Evolutionary conservation across 2,888 invertebrate genomes (phyloP), one percentile per base, ranked within the genome.

Genomic region (Drosophila dives): DNA sequence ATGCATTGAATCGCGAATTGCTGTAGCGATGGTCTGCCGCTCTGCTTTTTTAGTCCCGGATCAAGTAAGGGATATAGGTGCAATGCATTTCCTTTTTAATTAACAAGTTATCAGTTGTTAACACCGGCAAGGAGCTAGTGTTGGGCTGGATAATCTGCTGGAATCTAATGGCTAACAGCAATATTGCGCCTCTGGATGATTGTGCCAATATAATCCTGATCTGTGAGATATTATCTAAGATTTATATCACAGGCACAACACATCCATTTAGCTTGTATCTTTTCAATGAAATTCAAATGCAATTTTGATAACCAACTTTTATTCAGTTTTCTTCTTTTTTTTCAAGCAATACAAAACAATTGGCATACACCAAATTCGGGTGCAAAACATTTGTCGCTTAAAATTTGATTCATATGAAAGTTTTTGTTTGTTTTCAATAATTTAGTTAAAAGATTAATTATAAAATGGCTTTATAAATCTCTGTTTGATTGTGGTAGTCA

Each of bases 21-120:
- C 74, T 93, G 2, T 73, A 73, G 51, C 71, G 90, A 91, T 53
- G 93, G 93, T 29, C 88, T 96, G 61, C 96, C 96, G 0, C 87
- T 95, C 2, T 95, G 95, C 69, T 94, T 96, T 61, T 94, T 96
- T 77, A 93, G 96, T 54, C 96, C 96, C 0, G 95, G 50, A 7
- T 0, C 54, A 10, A 74, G 75, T 79, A 55, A 20, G 75, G 49
- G 1, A 11, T 8, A 12, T 11, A n/a, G 10, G 7, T 7, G 33
- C 17, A 11, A 0, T n/a, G 6, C 33, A 12, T n/a, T 54, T 15
- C 6, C 11, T 38, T 33, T 4, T 45, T 10, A 36, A 36, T 8
- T 33, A 8, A 12, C 23, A 15, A 26, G 17, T 55, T 38, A 15
- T 6, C 29, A 85, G 84, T 85, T 26, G 33, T 73, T 42, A 93